Percentiles rank a stretch among this genome's conserved stretches.
Evolutionary conservation across 37 sponge, comb jelly and placozoan genomes (phyloP).

Genomic region (Beroe ovata): DNA sequence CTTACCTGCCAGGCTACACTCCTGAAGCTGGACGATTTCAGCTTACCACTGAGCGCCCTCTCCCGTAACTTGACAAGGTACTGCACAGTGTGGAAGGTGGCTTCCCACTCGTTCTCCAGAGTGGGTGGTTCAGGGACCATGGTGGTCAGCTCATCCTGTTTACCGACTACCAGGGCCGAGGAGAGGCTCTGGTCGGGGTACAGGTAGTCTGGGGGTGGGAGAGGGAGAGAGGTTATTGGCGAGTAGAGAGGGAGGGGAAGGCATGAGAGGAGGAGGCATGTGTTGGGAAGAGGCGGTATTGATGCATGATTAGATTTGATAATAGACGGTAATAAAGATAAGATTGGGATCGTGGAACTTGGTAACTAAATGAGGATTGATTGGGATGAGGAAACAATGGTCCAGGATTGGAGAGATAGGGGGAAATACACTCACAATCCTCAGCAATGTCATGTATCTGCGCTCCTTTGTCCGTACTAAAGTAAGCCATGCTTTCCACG

Average conservation of each 20-base stretch:
- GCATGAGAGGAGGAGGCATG: background rate
- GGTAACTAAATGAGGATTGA: too few relatives aligned
- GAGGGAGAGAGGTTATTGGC: background rate
- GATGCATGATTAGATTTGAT: background rate
- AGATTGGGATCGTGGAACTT: background rate
- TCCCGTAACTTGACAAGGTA: constrained; percentile 3
- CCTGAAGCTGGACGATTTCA: constrained; percentile 6
- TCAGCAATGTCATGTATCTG: constrained; percentile 21
- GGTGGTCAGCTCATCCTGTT: background rate
- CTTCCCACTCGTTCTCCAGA: constrained; percentile 51
- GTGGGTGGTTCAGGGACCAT: background rate
- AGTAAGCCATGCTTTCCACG: constrained; percentile 4
- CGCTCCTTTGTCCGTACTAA: constrained; percentile 23
- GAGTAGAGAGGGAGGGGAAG: background rate
- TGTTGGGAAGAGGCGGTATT: background rate
- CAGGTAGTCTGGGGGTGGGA: constrained; percentile 39
- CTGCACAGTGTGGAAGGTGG: background rate
- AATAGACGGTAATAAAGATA: background rate
- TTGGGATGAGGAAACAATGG: background rate
- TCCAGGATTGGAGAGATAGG: background rate
- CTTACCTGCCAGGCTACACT: constrained; percentile 56
- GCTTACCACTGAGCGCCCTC: constrained; percentile 6
- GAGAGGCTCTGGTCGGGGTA: constrained; percentile 43
- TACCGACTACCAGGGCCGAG: constrained; percentile 54
- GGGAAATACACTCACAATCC: constrained; percentile 12